Conservation (phyloP, 2,113 vertebrate species). For the Pterocles gutturalis region DNA sequence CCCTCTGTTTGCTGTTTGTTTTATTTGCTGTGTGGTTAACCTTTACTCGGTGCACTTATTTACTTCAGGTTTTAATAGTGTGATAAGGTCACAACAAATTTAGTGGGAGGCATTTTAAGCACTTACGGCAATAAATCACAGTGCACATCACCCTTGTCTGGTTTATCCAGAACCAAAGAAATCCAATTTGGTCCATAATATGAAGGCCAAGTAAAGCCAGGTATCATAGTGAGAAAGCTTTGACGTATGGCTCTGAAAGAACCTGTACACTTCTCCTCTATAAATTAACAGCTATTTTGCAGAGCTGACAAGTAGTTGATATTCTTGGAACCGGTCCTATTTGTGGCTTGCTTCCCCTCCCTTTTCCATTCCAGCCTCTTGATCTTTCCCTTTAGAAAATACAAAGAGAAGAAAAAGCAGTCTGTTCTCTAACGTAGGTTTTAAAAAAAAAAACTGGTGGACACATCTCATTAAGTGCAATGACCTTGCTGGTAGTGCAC, state of each 20-base stretch:
- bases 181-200: conserved; percentile 72
- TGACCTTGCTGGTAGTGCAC: not conserved
- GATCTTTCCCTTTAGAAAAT: conserved; percentile 31
- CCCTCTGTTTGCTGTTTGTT: conserved; percentile 47
- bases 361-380: conserved; percentile 10
- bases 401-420: not conserved
- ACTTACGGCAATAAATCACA: conserved; percentile 73
- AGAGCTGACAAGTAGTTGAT: conserved; percentile 68
- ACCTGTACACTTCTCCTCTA: conserved; percentile 51
- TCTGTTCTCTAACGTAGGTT: not conserved
- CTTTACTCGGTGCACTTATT: conserved; percentile 66
- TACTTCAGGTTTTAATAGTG: conserved; percentile 51
- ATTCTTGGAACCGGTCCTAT: conserved; percentile 63
- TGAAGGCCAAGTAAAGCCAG: conserved; percentile 52
- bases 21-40: conserved; percentile 69
- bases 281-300: conserved; percentile 74
- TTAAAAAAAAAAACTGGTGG: conserved; percentile 1
- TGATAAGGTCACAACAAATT: conserved; percentile 74
- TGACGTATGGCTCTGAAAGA: conserved; percentile 65
- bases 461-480: not conserved
- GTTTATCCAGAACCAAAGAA: conserved; percentile 61
- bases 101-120: conserved; percentile 70
- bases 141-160: not conserved
- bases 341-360: not conserved
- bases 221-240: conserved; percentile 49